Evolutionary conservation across 2,113 vertebrate genomes (phyloP).

Genomic region (Antennarius striatus): DNA sequence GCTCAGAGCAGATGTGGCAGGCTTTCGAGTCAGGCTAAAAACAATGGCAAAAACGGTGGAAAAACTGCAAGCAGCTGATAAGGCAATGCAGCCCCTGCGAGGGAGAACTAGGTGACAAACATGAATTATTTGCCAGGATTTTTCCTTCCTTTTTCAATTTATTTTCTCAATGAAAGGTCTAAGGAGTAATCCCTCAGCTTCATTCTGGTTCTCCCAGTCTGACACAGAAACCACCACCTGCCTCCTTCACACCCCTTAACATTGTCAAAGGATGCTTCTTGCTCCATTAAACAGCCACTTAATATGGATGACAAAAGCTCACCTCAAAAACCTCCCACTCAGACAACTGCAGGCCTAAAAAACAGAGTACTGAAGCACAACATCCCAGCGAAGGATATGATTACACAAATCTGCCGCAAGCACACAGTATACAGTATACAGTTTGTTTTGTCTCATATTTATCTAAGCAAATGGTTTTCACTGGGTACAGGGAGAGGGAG

Average conservation of each 20-base stretch:
- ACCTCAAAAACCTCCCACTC: constrained; percentile 69
- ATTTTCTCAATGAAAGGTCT: constrained; percentile 67
- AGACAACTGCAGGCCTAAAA: constrained; percentile 52
- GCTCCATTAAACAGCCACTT: constrained; percentile 73
- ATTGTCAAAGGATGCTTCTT: constrained; percentile 59
- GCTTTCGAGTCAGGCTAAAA: constrained; percentile 60
- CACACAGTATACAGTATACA: not conserved
- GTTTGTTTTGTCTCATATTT: constrained; percentile 31
- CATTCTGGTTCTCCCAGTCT: constrained; percentile 61
- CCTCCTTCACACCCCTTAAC: constrained; percentile 61
- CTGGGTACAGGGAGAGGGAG: no score
- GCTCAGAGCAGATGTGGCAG: constrained; percentile 58
- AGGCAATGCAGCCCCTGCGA: constrained; percentile 67
- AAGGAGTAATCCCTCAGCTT: constrained; percentile 75
- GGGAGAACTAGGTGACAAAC: constrained; percentile 78
- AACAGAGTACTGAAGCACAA: constrained; percentile 32
- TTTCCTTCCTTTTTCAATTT: constrained; percentile 77
- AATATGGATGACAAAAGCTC: constrained; percentile 74
- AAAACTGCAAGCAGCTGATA: constrained; percentile 79
- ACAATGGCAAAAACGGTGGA: constrained; percentile 71
- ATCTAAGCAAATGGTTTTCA: constrained; percentile 24
- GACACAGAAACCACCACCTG: constrained; percentile 66
- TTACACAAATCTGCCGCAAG: constrained; percentile 36
- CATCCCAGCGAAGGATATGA: constrained; percentile 25
- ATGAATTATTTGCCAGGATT: constrained; percentile 76